These are phyloP conservation scores for Tenthredo notha DNA, from an alignment of 2,888 invertebrate genomes.

Conservation along the genomic window DNA sequence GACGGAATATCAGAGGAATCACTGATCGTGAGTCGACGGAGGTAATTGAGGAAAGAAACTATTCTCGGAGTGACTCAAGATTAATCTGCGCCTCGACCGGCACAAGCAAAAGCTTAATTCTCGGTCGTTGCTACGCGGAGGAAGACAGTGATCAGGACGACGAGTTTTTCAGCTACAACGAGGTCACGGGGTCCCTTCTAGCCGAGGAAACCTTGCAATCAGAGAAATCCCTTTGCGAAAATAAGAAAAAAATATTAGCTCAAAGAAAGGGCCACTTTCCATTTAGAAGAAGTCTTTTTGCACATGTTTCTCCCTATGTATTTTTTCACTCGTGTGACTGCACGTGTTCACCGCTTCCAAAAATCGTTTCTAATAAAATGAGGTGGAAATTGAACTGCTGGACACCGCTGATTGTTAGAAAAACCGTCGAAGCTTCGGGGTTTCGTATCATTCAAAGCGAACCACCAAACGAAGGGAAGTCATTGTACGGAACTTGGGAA, in stretches of 20 bases:
- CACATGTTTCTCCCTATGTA: background rate
- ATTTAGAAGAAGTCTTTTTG: constrained; percentile 20
- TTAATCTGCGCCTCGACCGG: constrained; percentile 37
- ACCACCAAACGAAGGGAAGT: background rate
- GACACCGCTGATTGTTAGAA: background rate
- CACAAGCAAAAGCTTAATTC: constrained; percentile 29
- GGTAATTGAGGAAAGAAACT: constrained; percentile 39
- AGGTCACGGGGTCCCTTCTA: constrained; percentile 6
- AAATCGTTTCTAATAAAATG: background rate
- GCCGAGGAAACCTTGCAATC: constrained; percentile 8
- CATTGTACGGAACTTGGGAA: constrained; percentile 15
- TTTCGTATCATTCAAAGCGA: background rate
- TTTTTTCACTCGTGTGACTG: constrained; percentile 3
- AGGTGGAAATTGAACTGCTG: constrained; percentile 3
- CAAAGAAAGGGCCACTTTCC: background rate
- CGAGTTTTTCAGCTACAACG: constrained; percentile 31
- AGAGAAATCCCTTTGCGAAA: constrained; percentile 18
- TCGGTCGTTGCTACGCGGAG: background rate
- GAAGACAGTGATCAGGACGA: constrained; percentile 45
- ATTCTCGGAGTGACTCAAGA: constrained; percentile 36
- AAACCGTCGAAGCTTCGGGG: constrained; percentile 12
- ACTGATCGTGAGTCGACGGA: background rate
- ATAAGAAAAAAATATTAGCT: background rate
- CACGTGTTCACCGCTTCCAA: background rate
- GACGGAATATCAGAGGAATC: background rate